Evolutionary conservation across 2,113 vertebrate genomes (phyloP), one percentile per base, ranked within the genome.

Genomic region (Polyodon spathula): DNA sequence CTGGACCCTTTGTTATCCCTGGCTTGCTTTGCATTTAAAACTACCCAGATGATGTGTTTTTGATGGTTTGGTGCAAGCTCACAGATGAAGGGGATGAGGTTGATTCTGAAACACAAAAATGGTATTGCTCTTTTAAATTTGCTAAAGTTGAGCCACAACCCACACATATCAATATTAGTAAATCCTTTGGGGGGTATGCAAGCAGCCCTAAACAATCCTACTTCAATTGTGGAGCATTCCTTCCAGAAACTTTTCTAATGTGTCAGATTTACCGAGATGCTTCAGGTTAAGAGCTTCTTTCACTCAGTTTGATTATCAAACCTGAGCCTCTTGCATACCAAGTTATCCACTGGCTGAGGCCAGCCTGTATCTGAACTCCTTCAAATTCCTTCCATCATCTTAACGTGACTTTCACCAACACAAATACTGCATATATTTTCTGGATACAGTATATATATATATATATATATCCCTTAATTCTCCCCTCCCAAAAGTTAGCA

Each of bases 401-500:
- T 27, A 27, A 27, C 3, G 27, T 27, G 27, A 27, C 3, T 27
- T 27, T 27, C 27, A 27, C 27, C 27, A 27, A 27, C 27, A 27
- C 27, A 27, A 2, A 27, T 27, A 27, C 27, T 27, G 27, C 27
- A 27, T 27, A 27, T 27, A 27, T 27, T 27, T 27, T 27, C 27
- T 27, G 27, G 2, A 27, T 27, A 27, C 27, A 27, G 3, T 27
- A 27, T 27, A 27, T 27, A 27, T 27, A 27, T 27, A 27, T 27
- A 27, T 27, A 27, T 27, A 27, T 27, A 27, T 27, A 27, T 27
- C 27, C 27, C 3, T 27, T 16, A 8, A 40, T 51, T 40, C 8
- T 63, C 14, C 59, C 37, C 15, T 0, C 11, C 6, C 17, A 0
- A 27, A 2, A 8, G 74, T 78, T 92, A 98, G 80, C 94, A 98